Evolutionary conservation across 2,113 vertebrate species (phyloP).

Genomic region (Cyprinus carpio): DNA sequence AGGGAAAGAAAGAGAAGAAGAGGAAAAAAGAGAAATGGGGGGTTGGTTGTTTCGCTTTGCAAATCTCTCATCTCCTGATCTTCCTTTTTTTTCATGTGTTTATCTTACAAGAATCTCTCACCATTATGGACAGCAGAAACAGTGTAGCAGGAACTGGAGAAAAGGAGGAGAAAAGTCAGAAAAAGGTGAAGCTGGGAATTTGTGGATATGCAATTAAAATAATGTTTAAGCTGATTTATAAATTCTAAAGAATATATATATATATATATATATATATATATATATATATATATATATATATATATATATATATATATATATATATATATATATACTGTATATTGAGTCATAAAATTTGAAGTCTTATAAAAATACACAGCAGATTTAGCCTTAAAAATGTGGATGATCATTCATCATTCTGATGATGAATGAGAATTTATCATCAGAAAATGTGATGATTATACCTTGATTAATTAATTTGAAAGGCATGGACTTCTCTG

Average conservation of each 20-base stretch:
- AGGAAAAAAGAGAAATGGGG: constrained; percentile 55
- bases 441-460: not conserved
- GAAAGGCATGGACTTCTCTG: not conserved
- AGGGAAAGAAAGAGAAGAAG: constrained; percentile 38
- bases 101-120: constrained; percentile 46
- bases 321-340: no score
- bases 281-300: no score
- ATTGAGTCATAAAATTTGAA: not conserved
- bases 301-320: no score
- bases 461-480: not conserved
- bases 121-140: constrained; percentile 38
- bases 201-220: not conserved
- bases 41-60: constrained; percentile 59
- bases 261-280: no score
- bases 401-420: not conserved
- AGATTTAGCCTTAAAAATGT: not conserved
- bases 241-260: no score
- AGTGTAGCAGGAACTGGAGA: constrained; percentile 18
- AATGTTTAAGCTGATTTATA: no score
- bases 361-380: not conserved
- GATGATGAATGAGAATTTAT: not conserved
- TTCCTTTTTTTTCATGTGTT: constrained; percentile 32
- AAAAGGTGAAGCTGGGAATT: not conserved
- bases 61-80: constrained; percentile 57
- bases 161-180: not conserved